Evolutionary conservation across 1,140 invertebrate species (phyloP).

Genomic region (Trichonephila inaurata): DNA sequence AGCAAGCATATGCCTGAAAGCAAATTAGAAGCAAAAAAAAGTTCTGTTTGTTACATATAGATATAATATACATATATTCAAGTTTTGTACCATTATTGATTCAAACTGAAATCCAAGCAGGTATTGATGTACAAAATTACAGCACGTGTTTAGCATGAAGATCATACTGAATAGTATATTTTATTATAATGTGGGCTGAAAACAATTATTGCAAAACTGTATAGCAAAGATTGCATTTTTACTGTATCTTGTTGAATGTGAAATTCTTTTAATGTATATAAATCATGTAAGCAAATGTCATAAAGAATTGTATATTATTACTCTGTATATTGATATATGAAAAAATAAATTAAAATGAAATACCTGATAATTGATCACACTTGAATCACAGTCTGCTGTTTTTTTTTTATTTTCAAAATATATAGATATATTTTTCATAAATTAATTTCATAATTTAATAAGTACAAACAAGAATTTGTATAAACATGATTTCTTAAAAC

Average conservation of each 20-base stretch:
- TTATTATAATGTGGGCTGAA: background rate
- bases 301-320: constrained; percentile 49
- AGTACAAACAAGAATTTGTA: too few relatives aligned
- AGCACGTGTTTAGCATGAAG: constrained; percentile 36
- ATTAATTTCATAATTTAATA: too few relatives aligned
- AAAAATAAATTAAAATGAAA: constrained; percentile 17
- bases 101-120: background rate
- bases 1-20: background rate
- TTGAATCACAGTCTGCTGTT: background rate
- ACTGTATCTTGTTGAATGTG: constrained; percentile 39
- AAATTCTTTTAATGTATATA: constrained; percentile 52
- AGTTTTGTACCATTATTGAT: background rate
- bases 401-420: background rate
- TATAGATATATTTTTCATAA: too few relatives aligned
- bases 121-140: constrained; percentile 51
- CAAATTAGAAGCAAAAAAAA: background rate
- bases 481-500: background rate
- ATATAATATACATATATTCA: background rate
- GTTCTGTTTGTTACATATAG: background rate
- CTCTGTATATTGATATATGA: constrained; percentile 37
- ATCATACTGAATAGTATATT: constrained; percentile 20
- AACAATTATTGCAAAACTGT: constrained; percentile 22
- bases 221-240: constrained; percentile 40
- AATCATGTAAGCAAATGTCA: constrained; percentile 4
- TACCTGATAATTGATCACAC: background rate